Evolutionary conservation across 1,140 invertebrate species (phyloP).

Genomic region (Leucophenga varia): DNA sequence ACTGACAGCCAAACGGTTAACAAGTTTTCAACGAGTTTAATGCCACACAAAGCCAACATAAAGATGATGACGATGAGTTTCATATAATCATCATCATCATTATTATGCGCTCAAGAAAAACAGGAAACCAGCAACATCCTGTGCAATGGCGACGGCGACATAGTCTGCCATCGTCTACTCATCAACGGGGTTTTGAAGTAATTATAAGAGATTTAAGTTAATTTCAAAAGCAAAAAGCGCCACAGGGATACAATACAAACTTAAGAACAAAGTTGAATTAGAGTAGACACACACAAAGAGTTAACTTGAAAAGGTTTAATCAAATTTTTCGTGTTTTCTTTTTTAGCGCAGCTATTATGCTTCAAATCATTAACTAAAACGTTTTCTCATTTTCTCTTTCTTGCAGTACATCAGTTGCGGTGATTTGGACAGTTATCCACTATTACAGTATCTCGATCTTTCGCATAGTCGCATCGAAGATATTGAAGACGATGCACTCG

Average conservation of each 20-base stretch:
- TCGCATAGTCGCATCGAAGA: constrained; percentile 74
- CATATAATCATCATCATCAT: neutral
- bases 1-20: no score
- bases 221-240: constrained; percentile 44
- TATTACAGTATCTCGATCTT: constrained; percentile 78
- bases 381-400: neutral
- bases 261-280: no score
- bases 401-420: constrained; percentile 69
- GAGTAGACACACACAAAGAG: no score
- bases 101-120: neutral
- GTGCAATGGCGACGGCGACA: neutral
- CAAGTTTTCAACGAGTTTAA: constrained; percentile 19
- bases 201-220: constrained; percentile 50
- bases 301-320: no score
- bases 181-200: no score
- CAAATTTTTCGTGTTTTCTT: constrained; percentile 1
- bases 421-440: constrained; percentile 87
- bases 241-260: no score
- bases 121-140: no score
- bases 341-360: no score
- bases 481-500: constrained; percentile 85
- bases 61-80: neutral
- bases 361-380: no score
- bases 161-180: neutral
- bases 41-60: no score